These are phyloP conservation scores for Lobophora halterata DNA, from an alignment of 2,888 invertebrate species.

Conservation along the genomic window DNA sequence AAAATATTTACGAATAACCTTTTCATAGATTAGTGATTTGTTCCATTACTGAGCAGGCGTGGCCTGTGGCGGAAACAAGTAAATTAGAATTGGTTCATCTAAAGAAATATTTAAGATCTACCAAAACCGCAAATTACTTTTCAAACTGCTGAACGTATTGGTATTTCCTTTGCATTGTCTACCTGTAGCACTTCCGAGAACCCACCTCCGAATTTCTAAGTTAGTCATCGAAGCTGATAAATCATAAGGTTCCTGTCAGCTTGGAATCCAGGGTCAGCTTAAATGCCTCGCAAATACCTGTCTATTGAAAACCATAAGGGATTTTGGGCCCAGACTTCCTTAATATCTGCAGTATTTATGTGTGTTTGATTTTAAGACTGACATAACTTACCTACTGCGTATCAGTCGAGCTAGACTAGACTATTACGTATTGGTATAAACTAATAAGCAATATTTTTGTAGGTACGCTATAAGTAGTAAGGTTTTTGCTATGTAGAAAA, in stretches of 20 bases:
- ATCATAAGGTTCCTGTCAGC: slow-evolving; percentile 43
- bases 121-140: slow-evolving; percentile 6
- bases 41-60: too few relatives aligned
- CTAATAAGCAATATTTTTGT: too few relatives aligned
- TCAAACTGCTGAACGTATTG: slow-evolving; percentile 25
- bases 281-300: slow-evolving; percentile 3
- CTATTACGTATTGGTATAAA: too few relatives aligned
- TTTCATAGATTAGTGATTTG: too few relatives aligned
- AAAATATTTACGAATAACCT: too few relatives aligned
- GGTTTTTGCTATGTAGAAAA: too few relatives aligned
- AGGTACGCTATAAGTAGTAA: too few relatives aligned
- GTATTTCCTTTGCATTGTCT: slow-evolving; percentile 61
- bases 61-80: too few relatives aligned
- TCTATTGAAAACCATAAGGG: slow-evolving; percentile 7
- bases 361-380: too few relatives aligned
- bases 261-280: slow-evolving; percentile 33
- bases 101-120: slow-evolving; percentile 4
- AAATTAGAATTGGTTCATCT: too few relatives aligned
- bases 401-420: too few relatives aligned
- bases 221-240: slow-evolving; percentile 58
- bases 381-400: too few relatives aligned
- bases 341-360: slow-evolving; percentile 10
- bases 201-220: slow-evolving; percentile 42
- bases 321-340: slow-evolving; percentile 18
- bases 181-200: slow-evolving; percentile 52